A percentile compares a stretch with the other conserved stretches of the same genome.
Evolutionary conservation across 2,113 vertebrate genomes (phyloP).

Genomic region (Pachyramphus minor): DNA sequence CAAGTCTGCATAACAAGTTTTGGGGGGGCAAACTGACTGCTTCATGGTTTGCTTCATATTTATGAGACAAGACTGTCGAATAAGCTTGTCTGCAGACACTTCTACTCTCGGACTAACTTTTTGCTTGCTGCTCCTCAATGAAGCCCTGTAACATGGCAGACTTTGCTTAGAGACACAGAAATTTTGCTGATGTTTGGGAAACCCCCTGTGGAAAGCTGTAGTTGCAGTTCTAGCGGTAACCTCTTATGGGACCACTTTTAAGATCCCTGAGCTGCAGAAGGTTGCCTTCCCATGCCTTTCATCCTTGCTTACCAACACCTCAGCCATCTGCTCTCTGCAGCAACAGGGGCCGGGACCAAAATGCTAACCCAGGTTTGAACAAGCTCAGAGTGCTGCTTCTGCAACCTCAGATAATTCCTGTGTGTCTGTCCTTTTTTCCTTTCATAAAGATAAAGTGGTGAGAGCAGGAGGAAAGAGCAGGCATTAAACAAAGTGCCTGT

Average conservation of each 20-base stretch:
- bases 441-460: background rate
- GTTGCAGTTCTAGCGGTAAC: background rate
- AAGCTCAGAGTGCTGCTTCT: background rate
- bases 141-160: fast-evolving
- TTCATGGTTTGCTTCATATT: background rate
- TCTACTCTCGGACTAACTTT: background rate
- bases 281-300: background rate
- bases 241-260: background rate
- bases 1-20: background rate
- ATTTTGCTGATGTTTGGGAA: background rate
- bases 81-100: background rate
- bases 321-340: background rate
- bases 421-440: background rate
- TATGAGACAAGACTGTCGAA: background rate
- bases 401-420: background rate
- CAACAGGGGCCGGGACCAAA: background rate
- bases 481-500: background rate
- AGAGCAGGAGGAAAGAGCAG: background rate
- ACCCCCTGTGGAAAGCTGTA: background rate
- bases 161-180: background rate
- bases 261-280: background rate
- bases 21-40: background rate
- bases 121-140: fast-evolving
- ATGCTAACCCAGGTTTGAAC: background rate
- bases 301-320: background rate